Base-by-base conservation (phyloP, 2,797 vertebrate species). In the Acanthurus leucopareius region DNA sequence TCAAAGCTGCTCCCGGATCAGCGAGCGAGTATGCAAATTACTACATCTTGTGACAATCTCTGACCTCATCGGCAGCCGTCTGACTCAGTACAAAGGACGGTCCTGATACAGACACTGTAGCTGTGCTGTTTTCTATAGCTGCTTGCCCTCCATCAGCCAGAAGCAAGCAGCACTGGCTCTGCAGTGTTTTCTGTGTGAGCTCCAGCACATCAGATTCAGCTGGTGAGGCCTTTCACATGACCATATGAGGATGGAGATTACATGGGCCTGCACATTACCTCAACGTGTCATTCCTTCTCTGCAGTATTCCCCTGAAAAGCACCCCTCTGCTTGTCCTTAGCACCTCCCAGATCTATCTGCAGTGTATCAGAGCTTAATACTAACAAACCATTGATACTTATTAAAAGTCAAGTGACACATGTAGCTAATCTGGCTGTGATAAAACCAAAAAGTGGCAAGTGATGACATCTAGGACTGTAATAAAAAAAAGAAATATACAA, bases 1-100 rank as follows among this genome's bases (percentile, higher is more conserved):
- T 54, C 47, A n/a, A n/a, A 53, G 67, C 78, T 76, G 80, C 71
- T 58, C 80, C 69, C 32, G 48, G 69, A 80, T 82, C 82, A 78
- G 78, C 54, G 20, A 48, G 80, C 40, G 32, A 59, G 73, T 63
- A 79, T 83, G 87, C 84, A 77, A 80, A 90, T 75, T 7, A 86
- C 81, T 79, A 54, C 90, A 88, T 85, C 86, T 91, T 89, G 91
- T 93, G 92, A 93, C 87, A 82, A 87, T 84, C 85, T 82, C 88
- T 94, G 93, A 94, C 89, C 89, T 94, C 92, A 94, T 85, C 70
- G 10, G 66, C 79, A 78, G 84, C 83, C 85, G 54, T 78, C 84
- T 84, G 86, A 88, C 86, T 90, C 73, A 25, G 85, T 88, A 93
- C 91, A 93, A 93, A 89, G 86, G 84, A 78, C 62, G 35, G 53